Evolutionary conservation across 2,888 invertebrate genomes (phyloP).

Genomic region (Acronicta psi): DNA sequence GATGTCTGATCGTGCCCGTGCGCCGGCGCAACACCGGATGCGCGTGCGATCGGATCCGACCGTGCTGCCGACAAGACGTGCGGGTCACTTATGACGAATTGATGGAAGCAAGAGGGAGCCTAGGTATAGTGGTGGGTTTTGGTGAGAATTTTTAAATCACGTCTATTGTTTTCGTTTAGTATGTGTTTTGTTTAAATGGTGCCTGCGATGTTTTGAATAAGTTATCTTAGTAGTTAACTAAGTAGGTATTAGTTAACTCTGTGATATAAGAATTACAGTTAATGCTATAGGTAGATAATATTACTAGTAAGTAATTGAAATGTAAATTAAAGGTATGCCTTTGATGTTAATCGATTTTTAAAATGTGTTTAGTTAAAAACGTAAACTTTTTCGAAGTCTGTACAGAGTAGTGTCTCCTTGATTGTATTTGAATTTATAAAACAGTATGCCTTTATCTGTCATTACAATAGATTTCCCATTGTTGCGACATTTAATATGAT

Average conservation of each 20-base stretch:
- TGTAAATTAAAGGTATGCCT: too few relatives aligned
- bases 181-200: background rate
- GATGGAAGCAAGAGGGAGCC: background rate
- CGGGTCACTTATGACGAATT: constrained; percentile 65
- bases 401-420: too few relatives aligned
- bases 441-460: too few relatives aligned
- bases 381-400: too few relatives aligned
- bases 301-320: too few relatives aligned
- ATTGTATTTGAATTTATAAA: too few relatives aligned
- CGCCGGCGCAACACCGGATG: constrained; percentile 53
- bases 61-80: constrained; percentile 57
- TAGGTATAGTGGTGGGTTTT: background rate
- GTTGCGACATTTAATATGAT: too few relatives aligned
- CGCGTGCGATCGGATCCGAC: constrained; percentile 70
- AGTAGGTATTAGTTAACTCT: background rate
- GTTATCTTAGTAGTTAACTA: background rate
- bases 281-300: too few relatives aligned
- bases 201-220: background rate
- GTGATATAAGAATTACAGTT: too few relatives aligned
- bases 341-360: too few relatives aligned
- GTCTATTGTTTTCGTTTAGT: constrained; percentile 8
- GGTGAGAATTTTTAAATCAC: constrained; percentile 1
- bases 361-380: too few relatives aligned
- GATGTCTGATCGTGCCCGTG: constrained; percentile 51
- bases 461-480: too few relatives aligned